Conservation (phyloP, 2,888 invertebrate species). For the Rhagonycha lutea region DNA sequence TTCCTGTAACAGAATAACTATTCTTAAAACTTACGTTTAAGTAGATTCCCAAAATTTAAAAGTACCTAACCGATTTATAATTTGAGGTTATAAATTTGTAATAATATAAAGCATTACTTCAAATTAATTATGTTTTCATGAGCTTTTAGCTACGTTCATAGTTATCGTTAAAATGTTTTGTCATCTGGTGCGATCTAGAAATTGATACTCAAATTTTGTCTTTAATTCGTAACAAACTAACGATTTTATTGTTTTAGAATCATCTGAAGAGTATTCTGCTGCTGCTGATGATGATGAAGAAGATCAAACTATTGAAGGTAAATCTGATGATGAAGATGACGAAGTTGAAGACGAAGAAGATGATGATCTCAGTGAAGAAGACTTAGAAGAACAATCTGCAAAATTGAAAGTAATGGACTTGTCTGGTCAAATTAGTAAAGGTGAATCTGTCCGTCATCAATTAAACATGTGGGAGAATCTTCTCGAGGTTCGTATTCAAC, state of each 20-base stretch:
- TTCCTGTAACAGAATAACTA: not conserved
- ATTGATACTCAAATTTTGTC: too few relatives aligned
- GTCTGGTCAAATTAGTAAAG: conserved; percentile 66
- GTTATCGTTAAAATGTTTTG: too few relatives aligned
- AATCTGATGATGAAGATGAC: conserved; percentile 8
- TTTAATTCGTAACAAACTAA: not conserved
- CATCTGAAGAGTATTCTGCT: not conserved
- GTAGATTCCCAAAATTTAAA: not conserved
- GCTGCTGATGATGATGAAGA: not conserved
- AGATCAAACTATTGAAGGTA: not conserved
- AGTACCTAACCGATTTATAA: not conserved
- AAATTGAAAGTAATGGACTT: conserved; percentile 59
- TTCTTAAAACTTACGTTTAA: not conserved
- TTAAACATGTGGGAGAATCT: conserved; percentile 82
- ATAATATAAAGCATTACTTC: too few relatives aligned
- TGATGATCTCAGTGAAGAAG: conserved; percentile 40
- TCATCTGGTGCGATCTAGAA: too few relatives aligned
- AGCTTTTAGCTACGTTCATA: too few relatives aligned
- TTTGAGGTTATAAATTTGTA: not conserved
- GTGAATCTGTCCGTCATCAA: conserved; percentile 71
- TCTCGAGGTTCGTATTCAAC: conserved; percentile 82
- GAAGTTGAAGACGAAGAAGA: conserved; percentile 24
- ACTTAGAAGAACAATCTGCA: conserved; percentile 58
- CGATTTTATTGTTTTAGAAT: not conserved
- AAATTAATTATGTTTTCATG: too few relatives aligned